These are phyloP conservation scores for Polyergus mexicanus DNA, from an alignment of 1,140 invertebrate species.

Conservation along the genomic window DNA sequence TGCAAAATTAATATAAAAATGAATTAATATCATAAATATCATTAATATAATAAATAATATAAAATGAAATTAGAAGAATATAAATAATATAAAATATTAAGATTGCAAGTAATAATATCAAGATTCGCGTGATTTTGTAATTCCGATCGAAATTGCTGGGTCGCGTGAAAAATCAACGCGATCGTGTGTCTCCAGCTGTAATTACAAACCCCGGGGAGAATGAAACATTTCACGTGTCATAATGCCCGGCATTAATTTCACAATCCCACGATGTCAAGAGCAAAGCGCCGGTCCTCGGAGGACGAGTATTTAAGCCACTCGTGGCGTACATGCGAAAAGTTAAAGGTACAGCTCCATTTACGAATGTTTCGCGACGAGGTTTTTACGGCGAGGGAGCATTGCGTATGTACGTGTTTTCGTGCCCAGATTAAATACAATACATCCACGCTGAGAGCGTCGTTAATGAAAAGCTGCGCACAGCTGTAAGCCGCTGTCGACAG, in stretches of 20 bases:
- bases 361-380: neutral
- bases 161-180: neutral
- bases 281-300: neutral
- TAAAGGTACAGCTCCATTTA: conserved; percentile 17
- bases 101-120: too few relatives aligned
- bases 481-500: conserved; percentile 19
- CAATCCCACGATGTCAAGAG: conserved; percentile 34
- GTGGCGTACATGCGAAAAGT: neutral
- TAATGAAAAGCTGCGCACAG: conserved; percentile 31
- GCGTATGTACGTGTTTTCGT: neutral
- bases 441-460: neutral
- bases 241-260: conserved; percentile 40
- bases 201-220: neutral
- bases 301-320: conserved; percentile 33
- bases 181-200: neutral
- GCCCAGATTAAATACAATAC: conserved; percentile 24
- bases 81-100: too few relatives aligned
- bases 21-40: too few relatives aligned
- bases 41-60: too few relatives aligned
- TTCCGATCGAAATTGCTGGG: neutral
- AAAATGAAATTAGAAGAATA: too few relatives aligned
- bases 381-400: conserved; percentile 12
- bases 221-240: conserved; percentile 10
- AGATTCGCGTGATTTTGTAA: neutral
- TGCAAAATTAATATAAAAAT: too few relatives aligned